Percentiles rank a stretch among this genome's conserved stretches.
phyloP scores from a whole-genome alignment of 2,113 vertebrate genomes.

The Myotis davidii region DNA sequence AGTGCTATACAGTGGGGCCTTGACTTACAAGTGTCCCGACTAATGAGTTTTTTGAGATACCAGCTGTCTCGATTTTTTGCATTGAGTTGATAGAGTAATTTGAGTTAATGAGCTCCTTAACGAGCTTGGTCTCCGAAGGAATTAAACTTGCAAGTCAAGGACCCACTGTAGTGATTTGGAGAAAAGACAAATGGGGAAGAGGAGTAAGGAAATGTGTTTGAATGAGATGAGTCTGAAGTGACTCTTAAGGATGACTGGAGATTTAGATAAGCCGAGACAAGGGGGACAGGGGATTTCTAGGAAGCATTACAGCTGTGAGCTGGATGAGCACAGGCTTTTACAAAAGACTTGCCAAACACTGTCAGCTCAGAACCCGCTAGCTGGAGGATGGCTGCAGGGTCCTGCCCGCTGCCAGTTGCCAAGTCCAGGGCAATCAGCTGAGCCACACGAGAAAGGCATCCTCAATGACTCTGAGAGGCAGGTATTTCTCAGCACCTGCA shows the following conservation, averaged over 20 bases:
- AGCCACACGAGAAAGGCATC: neutral
- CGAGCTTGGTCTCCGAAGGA: no score
- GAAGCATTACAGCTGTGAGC: neutral
- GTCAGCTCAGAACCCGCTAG: neutral
- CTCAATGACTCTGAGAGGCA: neutral
- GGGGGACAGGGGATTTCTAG: neutral
- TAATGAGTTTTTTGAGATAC: no score
- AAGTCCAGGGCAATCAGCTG: neutral
- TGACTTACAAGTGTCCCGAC: no score
- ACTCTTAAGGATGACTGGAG: no score
- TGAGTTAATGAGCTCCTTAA: no score
- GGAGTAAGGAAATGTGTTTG: no score
- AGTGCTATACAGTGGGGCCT: neutral
- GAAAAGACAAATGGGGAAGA: neutral
- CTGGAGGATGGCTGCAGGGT: neutral
- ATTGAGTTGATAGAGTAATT: no score
- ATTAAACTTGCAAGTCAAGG: no score
- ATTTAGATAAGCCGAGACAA: neutral
- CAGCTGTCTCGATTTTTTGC: no score
- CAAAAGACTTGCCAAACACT: neutral
- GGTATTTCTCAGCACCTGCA: neutral
- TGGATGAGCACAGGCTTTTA: neutral
- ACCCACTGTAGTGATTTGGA: neutral
- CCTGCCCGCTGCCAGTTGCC: neutral
- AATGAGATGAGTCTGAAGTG: neutral